Evolutionary conservation across 2,888 invertebrate genomes (phyloP).

Genomic region (Chloroclystis v-ata): DNA sequence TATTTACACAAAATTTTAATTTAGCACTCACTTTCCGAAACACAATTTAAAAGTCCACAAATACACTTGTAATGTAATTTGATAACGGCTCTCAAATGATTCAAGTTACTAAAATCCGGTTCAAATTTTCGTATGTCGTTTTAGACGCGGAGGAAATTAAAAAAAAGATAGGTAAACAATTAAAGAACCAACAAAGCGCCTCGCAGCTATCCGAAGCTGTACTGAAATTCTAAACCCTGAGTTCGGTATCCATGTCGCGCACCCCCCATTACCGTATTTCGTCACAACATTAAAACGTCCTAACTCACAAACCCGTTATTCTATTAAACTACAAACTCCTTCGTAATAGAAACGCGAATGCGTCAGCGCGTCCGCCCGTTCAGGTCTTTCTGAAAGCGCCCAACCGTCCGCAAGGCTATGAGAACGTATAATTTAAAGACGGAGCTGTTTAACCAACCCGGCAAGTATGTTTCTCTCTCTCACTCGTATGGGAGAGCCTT

Average conservation of each 20-base stretch:
- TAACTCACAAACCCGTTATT: slow-evolving; percentile 22
- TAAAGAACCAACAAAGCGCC: slow-evolving; percentile 72
- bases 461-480: slow-evolving; percentile 51
- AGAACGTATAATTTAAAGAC: slow-evolving; percentile 79
- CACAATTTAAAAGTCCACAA: slow-evolving; percentile 37
- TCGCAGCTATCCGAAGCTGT: slow-evolving; percentile 76
- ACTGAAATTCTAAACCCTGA: slow-evolving; percentile 78
- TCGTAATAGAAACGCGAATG: slow-evolving; percentile 34
- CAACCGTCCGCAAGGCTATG: slow-evolving; percentile 69
- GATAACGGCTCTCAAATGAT: slow-evolving; percentile 40
- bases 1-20: slow-evolving; percentile 30
- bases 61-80: slow-evolving; percentile 38
- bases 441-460: slow-evolving; percentile 48
- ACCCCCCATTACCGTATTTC: slow-evolving; percentile 78
- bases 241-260: slow-evolving; percentile 75
- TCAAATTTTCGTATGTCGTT: slow-evolving; percentile 36
- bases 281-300: slow-evolving; percentile 38
- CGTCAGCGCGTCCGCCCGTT: slow-evolving; percentile 24
- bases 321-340: slow-evolving; percentile 15
- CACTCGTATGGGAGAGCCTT: slow-evolving; percentile 40
- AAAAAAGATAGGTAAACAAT: slow-evolving; percentile 74
- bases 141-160: slow-evolving; percentile 46
- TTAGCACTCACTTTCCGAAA: slow-evolving; percentile 34
- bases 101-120: slow-evolving; percentile 41
- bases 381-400: slow-evolving; percentile 37